A percentile compares a stretch with the other conserved stretches of the same genome.
Evolutionary conservation across 2,113 vertebrate genomes (phyloP).

Genomic region (Marmota monax): DNA sequence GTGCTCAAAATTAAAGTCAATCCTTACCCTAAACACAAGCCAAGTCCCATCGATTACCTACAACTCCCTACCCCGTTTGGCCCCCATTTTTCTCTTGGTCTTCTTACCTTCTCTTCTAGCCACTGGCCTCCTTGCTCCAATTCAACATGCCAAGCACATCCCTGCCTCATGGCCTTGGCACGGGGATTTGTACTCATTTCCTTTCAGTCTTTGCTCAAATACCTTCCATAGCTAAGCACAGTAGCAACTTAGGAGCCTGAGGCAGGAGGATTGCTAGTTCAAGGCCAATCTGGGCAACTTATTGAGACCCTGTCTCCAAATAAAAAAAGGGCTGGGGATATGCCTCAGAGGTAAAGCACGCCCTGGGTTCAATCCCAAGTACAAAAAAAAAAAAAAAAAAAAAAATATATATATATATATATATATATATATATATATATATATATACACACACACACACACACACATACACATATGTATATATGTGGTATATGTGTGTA

Average conservation of each 20-base stretch:
- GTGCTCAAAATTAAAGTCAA: not conserved
- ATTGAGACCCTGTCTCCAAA: no score
- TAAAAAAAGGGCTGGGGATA: no score
- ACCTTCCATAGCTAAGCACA: not conserved
- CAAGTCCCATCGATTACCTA: not conserved
- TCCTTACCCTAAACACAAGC: not conserved
- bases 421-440: no score
- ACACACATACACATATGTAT: no score
- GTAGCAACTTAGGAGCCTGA: no score
- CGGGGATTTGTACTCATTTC: not conserved
- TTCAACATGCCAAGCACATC: not conserved
- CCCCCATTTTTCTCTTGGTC: not conserved
- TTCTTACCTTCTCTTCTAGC: not conserved
- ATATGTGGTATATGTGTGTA: no score
- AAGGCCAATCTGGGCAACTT: no score
- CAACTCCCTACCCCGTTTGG: not conserved
- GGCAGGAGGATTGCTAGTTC: no score
- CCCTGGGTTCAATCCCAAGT: no score
- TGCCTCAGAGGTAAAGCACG: no score
- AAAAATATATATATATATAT: no score
- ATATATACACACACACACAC: fast-evolving
- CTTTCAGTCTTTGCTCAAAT: not conserved
- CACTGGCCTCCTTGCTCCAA: not conserved
- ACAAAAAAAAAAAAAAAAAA: no score
- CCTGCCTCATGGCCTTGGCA: not conserved